These are phyloP conservation scores for Scomber japonicus DNA, from an alignment of 2,113 vertebrate genomes.

Conservation along the genomic window DNA sequence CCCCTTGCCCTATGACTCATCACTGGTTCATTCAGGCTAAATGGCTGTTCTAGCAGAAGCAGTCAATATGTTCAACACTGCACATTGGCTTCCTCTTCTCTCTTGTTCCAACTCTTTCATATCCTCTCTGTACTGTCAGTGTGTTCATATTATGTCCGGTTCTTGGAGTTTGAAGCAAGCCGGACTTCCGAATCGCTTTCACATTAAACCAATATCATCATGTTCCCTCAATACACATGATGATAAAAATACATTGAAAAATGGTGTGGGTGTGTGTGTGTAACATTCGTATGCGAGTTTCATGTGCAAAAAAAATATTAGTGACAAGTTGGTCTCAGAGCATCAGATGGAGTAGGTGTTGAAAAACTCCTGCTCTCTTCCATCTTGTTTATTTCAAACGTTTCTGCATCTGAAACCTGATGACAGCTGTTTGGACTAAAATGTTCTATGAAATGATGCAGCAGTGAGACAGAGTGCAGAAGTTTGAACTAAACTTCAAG, in stretches of 20 bases:
- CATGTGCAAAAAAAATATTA: too few species aligned
- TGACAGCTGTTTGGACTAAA: too few species aligned
- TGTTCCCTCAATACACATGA: neutral
- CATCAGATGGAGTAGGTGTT: too few species aligned
- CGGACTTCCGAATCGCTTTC: neutral
- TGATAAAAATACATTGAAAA: neutral
- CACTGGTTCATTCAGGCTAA: slow-evolving; percentile 74
- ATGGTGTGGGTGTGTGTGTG: neutral
- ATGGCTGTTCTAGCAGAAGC: slow-evolving; percentile 77
- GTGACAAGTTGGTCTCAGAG: too few species aligned
- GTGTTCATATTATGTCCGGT: neutral
- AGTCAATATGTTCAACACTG: slow-evolving; percentile 73
- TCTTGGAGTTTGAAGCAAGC: neutral
- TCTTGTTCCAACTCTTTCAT: slow-evolving; percentile 5
- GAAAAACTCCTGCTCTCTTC: too few species aligned
- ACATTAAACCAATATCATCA: neutral
- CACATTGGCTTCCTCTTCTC: slow-evolving; percentile 28
- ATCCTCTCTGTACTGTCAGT: slow-evolving; percentile 6
- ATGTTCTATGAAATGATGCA: too few species aligned
- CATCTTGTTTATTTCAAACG: too few species aligned
- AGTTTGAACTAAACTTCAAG: too few species aligned
- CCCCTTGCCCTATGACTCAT: slow-evolving; percentile 72
- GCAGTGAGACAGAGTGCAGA: too few species aligned
- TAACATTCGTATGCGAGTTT: too few species aligned
- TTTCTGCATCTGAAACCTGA: too few species aligned